These are phyloP conservation scores for Mesorhabditis spiculigera DNA, from an alignment of 2,888 invertebrate species.

Conservation along the genomic window DNA sequence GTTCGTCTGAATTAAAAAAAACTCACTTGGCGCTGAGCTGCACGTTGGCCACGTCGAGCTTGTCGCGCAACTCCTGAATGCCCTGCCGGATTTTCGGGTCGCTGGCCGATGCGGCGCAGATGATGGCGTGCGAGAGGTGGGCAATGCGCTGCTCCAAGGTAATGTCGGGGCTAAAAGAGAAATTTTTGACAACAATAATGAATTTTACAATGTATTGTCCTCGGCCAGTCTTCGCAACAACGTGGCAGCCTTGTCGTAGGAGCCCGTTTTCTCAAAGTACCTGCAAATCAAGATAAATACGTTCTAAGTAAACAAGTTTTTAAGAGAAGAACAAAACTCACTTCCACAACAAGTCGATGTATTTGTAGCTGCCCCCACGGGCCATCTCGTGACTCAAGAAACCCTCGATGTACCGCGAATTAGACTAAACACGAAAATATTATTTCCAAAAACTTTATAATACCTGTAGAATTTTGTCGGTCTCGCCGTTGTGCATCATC, in stretches of 20 bases:
- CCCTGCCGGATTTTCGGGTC: conserved; percentile 69
- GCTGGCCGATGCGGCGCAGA: conserved; percentile 80
- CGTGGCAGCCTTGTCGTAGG: conserved; percentile 82
- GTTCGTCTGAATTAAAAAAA: not conserved
- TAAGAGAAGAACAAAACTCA: conserved; percentile 59
- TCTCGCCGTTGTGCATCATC: conserved; percentile 41
- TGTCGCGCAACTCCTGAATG: conserved; percentile 84
- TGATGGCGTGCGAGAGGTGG: conserved; percentile 86
- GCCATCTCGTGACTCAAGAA: conserved; percentile 67
- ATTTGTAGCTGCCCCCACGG: conserved; percentile 41
- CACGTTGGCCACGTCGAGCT: conserved; percentile 82
- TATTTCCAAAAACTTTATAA: conserved; percentile 4
- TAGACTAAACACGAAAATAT: conserved; percentile 56
- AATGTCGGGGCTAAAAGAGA: conserved; percentile 69
- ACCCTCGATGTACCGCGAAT: conserved; percentile 72
- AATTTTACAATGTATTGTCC: conserved; percentile 59
- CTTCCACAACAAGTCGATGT: conserved; percentile 84
- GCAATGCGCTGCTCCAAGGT: conserved; percentile 78
- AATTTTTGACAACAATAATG: conserved; percentile 9
- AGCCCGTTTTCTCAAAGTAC: conserved; percentile 82
- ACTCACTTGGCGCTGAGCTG: conserved; percentile 59
- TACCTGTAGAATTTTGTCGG: conserved; percentile 38
- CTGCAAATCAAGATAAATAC: not conserved
- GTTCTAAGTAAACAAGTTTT: not conserved
- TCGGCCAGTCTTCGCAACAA: conserved; percentile 81